Evolutionary conservation across 2,888 invertebrate species (phyloP).

Genomic region (Drosophila meridiana): DNA sequence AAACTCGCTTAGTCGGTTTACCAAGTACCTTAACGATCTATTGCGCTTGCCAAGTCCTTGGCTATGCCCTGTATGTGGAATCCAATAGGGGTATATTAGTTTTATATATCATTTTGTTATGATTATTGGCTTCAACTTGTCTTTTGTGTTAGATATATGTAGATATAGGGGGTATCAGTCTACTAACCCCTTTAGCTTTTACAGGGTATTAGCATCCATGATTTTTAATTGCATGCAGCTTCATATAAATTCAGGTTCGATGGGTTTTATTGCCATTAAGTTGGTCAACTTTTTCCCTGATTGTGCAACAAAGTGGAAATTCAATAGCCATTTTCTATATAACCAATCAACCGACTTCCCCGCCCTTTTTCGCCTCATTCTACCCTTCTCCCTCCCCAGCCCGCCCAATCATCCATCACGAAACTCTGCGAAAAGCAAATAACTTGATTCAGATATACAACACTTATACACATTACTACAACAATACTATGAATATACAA

Average conservation of each 20-base stretch:
- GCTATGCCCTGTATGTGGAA: neutral
- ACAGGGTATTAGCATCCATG: conserved; percentile 18
- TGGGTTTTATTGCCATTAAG: conserved; percentile 26
- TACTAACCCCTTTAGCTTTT: neutral
- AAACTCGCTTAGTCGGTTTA: conserved; percentile 43
- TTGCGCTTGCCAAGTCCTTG: neutral
- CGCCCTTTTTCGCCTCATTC: neutral
- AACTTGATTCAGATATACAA: conserved; percentile 78
- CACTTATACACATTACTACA: conserved; percentile 79
- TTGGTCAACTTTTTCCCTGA: conserved; percentile 8
- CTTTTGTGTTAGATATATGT: no score
- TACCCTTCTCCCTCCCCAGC: neutral
- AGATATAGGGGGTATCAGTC: neutral
- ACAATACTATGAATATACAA: conserved; percentile 53
- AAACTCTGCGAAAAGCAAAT: conserved; percentile 73
- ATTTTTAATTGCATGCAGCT: conserved; percentile 47
- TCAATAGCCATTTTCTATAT: conserved; percentile 6
- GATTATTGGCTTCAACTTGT: no score
- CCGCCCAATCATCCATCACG: neutral
- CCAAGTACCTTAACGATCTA: conserved; percentile 21
- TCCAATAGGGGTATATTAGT: neutral
- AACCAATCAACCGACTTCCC: neutral
- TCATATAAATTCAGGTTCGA: conserved; percentile 26
- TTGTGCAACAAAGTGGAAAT: conserved; percentile 40
- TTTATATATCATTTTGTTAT: neutral